These are phyloP conservation scores for Ophioninae sp. DNA, from an alignment of 2,888 invertebrate species.

Conservation along the genomic window DNA sequence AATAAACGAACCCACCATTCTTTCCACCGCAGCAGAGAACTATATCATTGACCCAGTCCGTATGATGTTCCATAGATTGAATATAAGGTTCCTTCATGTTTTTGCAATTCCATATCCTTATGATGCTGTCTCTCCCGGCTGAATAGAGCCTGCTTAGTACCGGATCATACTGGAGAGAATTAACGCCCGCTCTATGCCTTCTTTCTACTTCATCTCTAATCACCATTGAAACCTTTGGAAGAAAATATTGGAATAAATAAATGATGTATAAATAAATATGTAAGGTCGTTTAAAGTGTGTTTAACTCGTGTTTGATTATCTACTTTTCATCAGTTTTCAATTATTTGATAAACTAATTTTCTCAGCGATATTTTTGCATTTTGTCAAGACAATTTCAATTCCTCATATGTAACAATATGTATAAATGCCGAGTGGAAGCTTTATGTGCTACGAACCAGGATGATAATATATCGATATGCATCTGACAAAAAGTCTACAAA, in stretches of 20 bases:
- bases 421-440: no score
- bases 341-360: not conserved
- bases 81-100: slow-evolving; percentile 89
- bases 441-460: no score
- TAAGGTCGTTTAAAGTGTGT: not conserved
- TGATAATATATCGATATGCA: not conserved
- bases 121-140: slow-evolving; percentile 98
- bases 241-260: slow-evolving; percentile 2
- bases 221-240: slow-evolving; percentile 94
- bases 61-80: slow-evolving; percentile 99
- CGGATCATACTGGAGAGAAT: slow-evolving; percentile 96
- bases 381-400: not conserved
- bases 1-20: slow-evolving; percentile 86
- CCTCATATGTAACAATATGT: not conserved
- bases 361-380: not conserved
- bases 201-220: slow-evolving; percentile 98
- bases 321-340: not conserved
- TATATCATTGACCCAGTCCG: slow-evolving; percentile 99
- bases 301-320: not conserved
- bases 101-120: slow-evolving; percentile 92
- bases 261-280: not conserved
- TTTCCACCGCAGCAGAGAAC: slow-evolving; percentile 98
- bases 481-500: not conserved
- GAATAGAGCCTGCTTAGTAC: slow-evolving; percentile 94
- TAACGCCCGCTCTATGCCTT: slow-evolving; percentile 96